These are phyloP conservation scores for Macrocentrus cingulum DNA, from an alignment of 1,140 invertebrate genomes.

Conservation along the genomic window DNA sequence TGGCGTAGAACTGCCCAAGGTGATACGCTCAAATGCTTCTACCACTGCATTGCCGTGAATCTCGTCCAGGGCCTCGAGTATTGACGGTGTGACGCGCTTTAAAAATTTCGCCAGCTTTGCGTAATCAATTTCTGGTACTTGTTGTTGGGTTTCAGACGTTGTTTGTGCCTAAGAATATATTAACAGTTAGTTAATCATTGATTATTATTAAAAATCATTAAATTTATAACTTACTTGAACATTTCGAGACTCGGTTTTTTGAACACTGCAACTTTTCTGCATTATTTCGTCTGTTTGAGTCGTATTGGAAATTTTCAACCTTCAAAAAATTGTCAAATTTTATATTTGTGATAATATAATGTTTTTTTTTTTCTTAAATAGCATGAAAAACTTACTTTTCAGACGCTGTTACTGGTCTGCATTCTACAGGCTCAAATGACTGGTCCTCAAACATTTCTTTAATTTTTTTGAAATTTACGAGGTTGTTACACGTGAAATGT, in stretches of 20 bases:
- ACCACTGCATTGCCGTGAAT: constrained; percentile 48
- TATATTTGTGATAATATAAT: neutral
- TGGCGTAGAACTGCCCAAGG: constrained; percentile 31
- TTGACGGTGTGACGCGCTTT: constrained; percentile 48
- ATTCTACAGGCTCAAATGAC: constrained; percentile 5
- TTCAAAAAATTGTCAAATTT: neutral
- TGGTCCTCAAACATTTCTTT: constrained; percentile 8
- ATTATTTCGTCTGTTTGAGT: constrained; percentile 47
- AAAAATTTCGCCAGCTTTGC: constrained; percentile 51
- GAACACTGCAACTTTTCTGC: constrained; percentile 35
- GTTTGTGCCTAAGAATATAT: constrained; percentile 47
- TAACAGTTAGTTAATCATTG: constrained; percentile 6
- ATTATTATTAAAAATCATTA: neutral
- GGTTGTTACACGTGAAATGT: no score
- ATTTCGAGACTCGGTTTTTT: constrained; percentile 42
- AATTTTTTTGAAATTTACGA: no score
- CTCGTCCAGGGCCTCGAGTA: constrained; percentile 54
- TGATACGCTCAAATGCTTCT: constrained; percentile 45
- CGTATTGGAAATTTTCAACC: constrained; percentile 31
- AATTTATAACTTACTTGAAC: constrained; percentile 38
- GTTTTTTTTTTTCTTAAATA: neutral
- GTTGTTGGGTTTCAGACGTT: constrained; percentile 31
- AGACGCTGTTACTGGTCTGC: neutral
- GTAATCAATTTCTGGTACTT: constrained; percentile 42
- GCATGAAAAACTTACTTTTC: neutral